Evolutionary conservation across 2,888 invertebrate species (phyloP).

Genomic region (Lasioglossum leucozonium): DNA sequence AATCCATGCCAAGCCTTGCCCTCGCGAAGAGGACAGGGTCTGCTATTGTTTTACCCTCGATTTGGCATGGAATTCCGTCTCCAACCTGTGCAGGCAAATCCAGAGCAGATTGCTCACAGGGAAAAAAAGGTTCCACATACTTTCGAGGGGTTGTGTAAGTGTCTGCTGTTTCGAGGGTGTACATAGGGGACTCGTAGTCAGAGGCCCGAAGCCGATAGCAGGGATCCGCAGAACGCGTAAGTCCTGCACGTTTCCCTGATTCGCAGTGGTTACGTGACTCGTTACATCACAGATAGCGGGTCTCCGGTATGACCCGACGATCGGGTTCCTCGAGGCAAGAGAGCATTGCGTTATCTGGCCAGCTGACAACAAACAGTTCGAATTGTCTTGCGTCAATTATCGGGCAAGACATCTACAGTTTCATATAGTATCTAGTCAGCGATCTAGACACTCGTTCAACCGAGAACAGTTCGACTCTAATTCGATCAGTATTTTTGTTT

Average conservation of each 20-base stretch:
- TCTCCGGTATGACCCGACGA: conserved; percentile 6
- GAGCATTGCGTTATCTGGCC: conserved; percentile 2
- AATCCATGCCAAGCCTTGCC: too few species aligned
- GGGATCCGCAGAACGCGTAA: not conserved
- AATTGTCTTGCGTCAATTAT: not conserved
- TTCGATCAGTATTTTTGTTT: not conserved
- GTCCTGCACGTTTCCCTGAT: not conserved
- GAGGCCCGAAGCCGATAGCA: not conserved
- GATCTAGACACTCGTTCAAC: not conserved
- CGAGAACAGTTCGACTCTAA: not conserved
- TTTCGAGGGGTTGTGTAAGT: too few species aligned
- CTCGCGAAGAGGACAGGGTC: too few species aligned
- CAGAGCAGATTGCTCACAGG: too few species aligned
- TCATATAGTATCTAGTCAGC: not conserved
- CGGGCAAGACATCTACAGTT: not conserved
- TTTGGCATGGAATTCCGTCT: too few species aligned
- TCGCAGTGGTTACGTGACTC: conserved; percentile 3
- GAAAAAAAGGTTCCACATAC: too few species aligned
- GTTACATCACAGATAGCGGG: conserved; percentile 23
- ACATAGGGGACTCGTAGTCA: not conserved
- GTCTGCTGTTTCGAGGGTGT: not conserved
- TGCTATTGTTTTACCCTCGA: too few species aligned
- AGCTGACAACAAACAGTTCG: not conserved
- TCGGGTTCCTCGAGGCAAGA: not conserved
- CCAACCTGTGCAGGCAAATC: too few species aligned